These are phyloP conservation scores for Haemorhous mexicanus DNA, from an alignment of 2,113 vertebrate species.

Conservation along the genomic window DNA sequence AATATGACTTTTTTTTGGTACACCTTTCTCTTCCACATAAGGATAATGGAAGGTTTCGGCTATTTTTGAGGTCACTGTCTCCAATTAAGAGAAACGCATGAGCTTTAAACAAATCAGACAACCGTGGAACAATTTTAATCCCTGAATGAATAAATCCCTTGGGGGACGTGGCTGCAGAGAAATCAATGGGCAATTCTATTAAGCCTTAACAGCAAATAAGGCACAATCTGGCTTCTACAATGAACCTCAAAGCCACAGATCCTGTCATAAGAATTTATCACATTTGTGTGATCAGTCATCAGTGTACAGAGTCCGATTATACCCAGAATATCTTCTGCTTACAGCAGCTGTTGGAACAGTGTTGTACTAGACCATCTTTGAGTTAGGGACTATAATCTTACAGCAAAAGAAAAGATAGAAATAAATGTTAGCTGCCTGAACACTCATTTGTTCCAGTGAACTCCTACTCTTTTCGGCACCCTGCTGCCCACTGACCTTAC, in stretches of 20 bases:
- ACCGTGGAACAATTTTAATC: conserved; percentile 56
- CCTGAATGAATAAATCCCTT: conserved; percentile 32
- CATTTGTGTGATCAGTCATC: conserved; percentile 1
- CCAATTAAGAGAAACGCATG: conserved; percentile 24
- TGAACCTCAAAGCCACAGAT: conserved; percentile 41
- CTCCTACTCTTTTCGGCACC: not conserved
- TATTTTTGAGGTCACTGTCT: conserved; percentile 28
- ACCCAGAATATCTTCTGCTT: not conserved
- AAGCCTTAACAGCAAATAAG: conserved; percentile 48
- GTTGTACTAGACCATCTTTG: not conserved
- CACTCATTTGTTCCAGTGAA: not conserved
- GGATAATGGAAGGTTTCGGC: not conserved
- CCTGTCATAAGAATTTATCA: conserved; percentile 50
- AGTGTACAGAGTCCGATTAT: not conserved
- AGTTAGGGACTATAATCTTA: not conserved
- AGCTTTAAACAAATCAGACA: conserved; percentile 41
- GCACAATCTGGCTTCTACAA: conserved; percentile 47
- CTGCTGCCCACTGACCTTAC: not conserved
- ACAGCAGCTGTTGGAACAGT: conserved; percentile 2
- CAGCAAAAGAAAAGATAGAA: not conserved
- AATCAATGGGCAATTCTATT: conserved; percentile 42
- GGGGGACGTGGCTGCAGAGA: not conserved
- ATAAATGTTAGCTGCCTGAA: not conserved
- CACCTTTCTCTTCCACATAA: conserved; percentile 1
- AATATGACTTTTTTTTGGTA: not conserved